Evolutionary conservation across 1,140 invertebrate species (phyloP), one percentile per base, ranked within the genome.

Genomic region (Dendrolimus kikuchii): DNA sequence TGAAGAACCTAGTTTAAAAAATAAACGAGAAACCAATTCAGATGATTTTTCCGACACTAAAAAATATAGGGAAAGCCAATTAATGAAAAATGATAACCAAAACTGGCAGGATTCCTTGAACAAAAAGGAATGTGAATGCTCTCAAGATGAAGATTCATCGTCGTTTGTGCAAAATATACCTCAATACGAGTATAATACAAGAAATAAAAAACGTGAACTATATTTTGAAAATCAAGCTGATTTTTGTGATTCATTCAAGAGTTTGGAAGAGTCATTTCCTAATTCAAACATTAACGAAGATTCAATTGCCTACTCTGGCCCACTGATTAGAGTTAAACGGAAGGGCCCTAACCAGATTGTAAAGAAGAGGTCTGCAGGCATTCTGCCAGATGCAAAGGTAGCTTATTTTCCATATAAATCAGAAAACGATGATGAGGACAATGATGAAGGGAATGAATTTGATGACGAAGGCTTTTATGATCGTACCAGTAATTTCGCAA

Each of bases 231-330:
- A 64, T 39, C 42, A 59, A 41, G 46, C 49, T 5, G 64, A 70
- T 9, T 42, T 71, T 38, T 49, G 57, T 9, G 66, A 76, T 51
- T 66, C 76, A 10, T 55, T 82, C 6, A 74, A 74, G 54, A 76
- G 72, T 40, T 57, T 86, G 54, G 71, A 82, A 58, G 80, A 86
- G 6, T 86, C 83, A 6, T 86, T 86, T 61, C 72, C 80, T 5
- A 71, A 71, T 53, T 53, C 54, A 9, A 66, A 69, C 38, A 53
- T 67, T 9, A 57, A 61, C 57, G 67, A 66, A 9, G 64, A 78
- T 49, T 54, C 57, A 6, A 69, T 59, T 53, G 55, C 64, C 38
- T 65, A 68, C 50, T 57, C 60, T 10, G 70, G 71, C 36, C 81
- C 79, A 54, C 61, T 83, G 45, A 62, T 83, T 4, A 73, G 83